Conservation (phyloP, 2,797 vertebrate species). For the Argentina silus region DNA sequence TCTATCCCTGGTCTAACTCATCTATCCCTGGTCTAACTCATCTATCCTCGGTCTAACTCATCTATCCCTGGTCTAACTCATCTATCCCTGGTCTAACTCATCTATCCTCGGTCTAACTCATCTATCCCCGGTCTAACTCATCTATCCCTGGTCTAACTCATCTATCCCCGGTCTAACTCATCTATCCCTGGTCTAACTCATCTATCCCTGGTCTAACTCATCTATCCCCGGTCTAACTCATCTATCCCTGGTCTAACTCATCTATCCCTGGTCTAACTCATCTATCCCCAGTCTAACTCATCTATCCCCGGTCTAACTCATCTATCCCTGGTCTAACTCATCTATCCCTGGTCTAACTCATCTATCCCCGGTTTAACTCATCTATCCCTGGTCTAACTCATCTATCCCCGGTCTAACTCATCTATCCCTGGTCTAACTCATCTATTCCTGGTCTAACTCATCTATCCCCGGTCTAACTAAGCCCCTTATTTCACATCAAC, state of each 20-base stretch:
- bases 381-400: not conserved
- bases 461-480: not conserved
- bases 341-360: not conserved
- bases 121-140: too few species aligned
- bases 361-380: too few species aligned
- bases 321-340: too few species aligned
- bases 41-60: too few species aligned
- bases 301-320: not conserved
- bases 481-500: too few species aligned
- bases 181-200: not conserved
- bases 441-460: not conserved
- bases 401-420: too few species aligned
- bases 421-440: not conserved
- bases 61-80: not conserved
- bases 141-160: not conserved
- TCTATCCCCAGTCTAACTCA: too few species aligned
- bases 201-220: too few species aligned
- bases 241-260: too few species aligned
- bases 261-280: not conserved
- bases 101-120: not conserved
- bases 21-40: not conserved
- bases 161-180: too few species aligned
- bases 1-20: too few species aligned
- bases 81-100: too few species aligned
- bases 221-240: not conserved